Conservation (phyloP, 2,888 invertebrate genomes). For the Dermolepida albohirtum region DNA sequence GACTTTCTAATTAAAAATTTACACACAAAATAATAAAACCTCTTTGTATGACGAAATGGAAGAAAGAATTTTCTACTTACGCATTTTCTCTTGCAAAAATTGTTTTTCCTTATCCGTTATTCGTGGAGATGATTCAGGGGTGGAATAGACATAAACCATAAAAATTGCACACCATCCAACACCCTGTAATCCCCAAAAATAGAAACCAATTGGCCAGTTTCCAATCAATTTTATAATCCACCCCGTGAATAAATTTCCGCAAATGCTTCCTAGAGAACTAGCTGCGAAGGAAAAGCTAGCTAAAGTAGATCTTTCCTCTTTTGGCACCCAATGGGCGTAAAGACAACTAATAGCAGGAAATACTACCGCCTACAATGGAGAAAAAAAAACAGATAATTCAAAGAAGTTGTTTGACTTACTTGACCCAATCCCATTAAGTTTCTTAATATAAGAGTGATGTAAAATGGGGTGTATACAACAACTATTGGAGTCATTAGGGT, state of each 20-base stretch:
- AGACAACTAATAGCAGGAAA: constrained; percentile 71
- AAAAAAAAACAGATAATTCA: no score
- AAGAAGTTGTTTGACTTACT: no score
- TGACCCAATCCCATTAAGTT: neutral
- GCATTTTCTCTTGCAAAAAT: constrained; percentile 59
- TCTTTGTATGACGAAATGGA: no score
- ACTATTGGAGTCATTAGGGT: constrained; percentile 35
- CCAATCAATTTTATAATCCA: constrained; percentile 64
- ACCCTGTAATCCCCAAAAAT: constrained; percentile 69
- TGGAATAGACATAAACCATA: constrained; percentile 66
- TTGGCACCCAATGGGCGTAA: constrained; percentile 55
- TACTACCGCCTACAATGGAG: constrained; percentile 71
- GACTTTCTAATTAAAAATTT: no score
- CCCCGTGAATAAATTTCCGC: constrained; percentile 56
- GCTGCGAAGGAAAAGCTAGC: constrained; percentile 83
- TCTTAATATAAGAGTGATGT: constrained; percentile 9
- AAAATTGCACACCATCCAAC: constrained; percentile 67
- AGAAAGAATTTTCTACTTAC: constrained; percentile 29
- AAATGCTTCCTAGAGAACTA: constrained; percentile 17
- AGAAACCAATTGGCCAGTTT: constrained; percentile 71
- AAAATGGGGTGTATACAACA: constrained; percentile 5
- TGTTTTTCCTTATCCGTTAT: constrained; percentile 68
- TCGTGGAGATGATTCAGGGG: constrained; percentile 68
- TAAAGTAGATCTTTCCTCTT: constrained; percentile 83
- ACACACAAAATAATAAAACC: no score